phyloP scores from a whole-genome alignment of 2,797 vertebrate genomes.

The Balearica regulorum region DNA sequence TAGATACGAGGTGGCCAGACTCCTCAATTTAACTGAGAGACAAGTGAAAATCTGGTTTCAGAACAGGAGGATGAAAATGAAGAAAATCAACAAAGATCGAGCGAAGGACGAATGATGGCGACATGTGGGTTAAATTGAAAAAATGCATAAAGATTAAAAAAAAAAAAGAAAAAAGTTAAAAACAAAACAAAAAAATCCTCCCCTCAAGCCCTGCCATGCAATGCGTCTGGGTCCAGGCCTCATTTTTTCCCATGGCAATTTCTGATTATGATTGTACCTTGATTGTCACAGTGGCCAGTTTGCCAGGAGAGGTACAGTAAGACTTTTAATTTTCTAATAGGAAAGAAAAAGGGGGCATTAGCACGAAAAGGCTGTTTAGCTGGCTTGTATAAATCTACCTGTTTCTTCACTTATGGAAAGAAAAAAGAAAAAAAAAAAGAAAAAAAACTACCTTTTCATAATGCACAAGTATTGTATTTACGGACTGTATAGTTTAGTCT shows the following conservation, averaged over 20 bases:
- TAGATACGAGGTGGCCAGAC: conserved; percentile 92
- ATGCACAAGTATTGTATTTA: conserved; percentile 89
- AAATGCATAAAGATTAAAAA: not conserved
- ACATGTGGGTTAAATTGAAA: not conserved
- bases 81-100: conserved; percentile 97
- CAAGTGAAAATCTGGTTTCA: conserved; percentile 99
- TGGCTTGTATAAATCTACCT: conserved; percentile 81
- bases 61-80: conserved; percentile 99
- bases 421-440: not conserved
- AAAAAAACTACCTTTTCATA: conserved; percentile 80
- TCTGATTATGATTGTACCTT: conserved; percentile 55
- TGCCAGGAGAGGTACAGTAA: conserved; percentile 73
- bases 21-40: conserved; percentile 95
- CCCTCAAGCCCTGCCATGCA: conserved; percentile 28
- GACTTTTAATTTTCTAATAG: conserved; percentile 72
- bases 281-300: conserved; percentile 60
- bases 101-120: conserved; percentile 83
- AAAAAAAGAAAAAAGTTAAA: not conserved
- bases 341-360: conserved; percentile 71
- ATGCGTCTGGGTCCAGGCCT: conserved; percentile 69
- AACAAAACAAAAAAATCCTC: not conserved
- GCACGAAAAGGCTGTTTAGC: conserved; percentile 58
- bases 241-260: conserved; percentile 42
- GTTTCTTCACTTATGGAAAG: conserved; percentile 67
- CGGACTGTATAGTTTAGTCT: conserved; percentile 80